Conservation (phyloP, 2,888 invertebrate genomes). For the Plemyria rubiginata region DNA sequence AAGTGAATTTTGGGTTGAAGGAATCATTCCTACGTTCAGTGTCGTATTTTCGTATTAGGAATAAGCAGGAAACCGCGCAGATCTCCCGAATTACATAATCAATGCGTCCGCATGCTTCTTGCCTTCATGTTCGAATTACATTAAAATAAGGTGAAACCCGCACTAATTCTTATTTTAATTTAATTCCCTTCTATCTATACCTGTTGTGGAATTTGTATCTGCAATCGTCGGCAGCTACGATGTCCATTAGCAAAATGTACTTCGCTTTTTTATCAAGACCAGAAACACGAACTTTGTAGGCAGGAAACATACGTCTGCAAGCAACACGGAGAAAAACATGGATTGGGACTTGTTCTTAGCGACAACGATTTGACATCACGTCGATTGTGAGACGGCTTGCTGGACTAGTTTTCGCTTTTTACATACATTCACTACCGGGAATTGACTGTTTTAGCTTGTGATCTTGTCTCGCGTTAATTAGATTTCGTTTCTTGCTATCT, state of each 20-base stretch:
- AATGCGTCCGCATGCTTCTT: slow-evolving; percentile 87
- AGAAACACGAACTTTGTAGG: slow-evolving; percentile 98
- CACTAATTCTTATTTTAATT: slow-evolving; percentile 77
- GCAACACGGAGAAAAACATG: slow-evolving; percentile 85
- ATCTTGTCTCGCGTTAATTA: slow-evolving; percentile 71
- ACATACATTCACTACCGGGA: slow-evolving; percentile 59
- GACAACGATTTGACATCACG: slow-evolving; percentile 81
- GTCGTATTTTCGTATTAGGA: slow-evolving; percentile 1
- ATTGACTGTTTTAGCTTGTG: slow-evolving; percentile 78
- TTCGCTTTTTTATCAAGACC: slow-evolving; percentile 98
- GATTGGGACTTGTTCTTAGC: slow-evolving; percentile 79
- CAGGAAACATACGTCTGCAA: slow-evolving; percentile 98
- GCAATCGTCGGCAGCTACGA: slow-evolving; percentile 98
- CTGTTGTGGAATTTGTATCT: slow-evolving; percentile 97
- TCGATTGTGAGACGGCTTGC: slow-evolving; percentile 80
- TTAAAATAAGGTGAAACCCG: slow-evolving; percentile 76
- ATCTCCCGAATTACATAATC: slow-evolving; percentile 63
- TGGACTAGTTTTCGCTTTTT: slow-evolving; percentile 75
- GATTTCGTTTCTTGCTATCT: slow-evolving; percentile 28
- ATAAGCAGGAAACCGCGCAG: slow-evolving; percentile 57
- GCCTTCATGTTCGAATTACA: slow-evolving; percentile 83
- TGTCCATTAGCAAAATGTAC: slow-evolving; percentile 98
- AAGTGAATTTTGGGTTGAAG: slow-evolving; percentile 7
- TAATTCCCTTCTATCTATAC: slow-evolving; percentile 85
- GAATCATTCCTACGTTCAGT: slow-evolving; percentile 6